Conservation (phyloP, 92 coral and sea anemone genomes). For the Parazoanthus darwini region DNA sequence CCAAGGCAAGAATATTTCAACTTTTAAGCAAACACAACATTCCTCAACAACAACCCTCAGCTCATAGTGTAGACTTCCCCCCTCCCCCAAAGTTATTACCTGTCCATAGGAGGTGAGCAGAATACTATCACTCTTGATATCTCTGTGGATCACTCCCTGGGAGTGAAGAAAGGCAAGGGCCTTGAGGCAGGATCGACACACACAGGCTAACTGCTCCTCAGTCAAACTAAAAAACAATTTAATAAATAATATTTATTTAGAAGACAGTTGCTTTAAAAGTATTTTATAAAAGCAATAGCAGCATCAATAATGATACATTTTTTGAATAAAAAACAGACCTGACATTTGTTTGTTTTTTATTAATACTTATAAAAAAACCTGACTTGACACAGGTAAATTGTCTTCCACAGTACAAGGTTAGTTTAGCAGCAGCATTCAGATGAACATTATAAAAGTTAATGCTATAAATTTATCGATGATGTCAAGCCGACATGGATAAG, state of each 20-base stretch:
- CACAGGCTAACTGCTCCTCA: conserved; percentile 96
- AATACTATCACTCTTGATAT: conserved; percentile 97
- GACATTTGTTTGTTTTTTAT: neutral
- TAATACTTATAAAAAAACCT: too few species aligned
- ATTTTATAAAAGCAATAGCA: too few species aligned
- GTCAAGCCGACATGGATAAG: too few species aligned
- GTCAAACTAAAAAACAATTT: conserved; percentile 60
- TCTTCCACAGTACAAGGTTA: too few species aligned
- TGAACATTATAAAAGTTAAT: too few species aligned
- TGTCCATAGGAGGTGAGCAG: conserved; percentile 88
- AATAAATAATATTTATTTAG: neutral
- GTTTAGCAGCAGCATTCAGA: too few species aligned
- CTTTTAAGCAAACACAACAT: too few species aligned
- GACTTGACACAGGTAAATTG: too few species aligned
- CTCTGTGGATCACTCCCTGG: conserved; percentile 99
- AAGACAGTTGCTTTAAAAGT: too few species aligned
- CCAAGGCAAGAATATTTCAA: too few species aligned
- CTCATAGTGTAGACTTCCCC: neutral
- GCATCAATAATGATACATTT: neutral
- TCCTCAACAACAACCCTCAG: too few species aligned
- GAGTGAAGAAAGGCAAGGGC: conserved; percentile 95
- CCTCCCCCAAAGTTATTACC: conserved; percentile 47
- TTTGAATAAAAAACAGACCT: neutral
- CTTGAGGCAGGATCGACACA: conserved; percentile 87
- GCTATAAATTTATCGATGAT: too few species aligned